Base-by-base conservation (phyloP, 2,888 invertebrate species). In the Gymnocheta viridis region DNA sequence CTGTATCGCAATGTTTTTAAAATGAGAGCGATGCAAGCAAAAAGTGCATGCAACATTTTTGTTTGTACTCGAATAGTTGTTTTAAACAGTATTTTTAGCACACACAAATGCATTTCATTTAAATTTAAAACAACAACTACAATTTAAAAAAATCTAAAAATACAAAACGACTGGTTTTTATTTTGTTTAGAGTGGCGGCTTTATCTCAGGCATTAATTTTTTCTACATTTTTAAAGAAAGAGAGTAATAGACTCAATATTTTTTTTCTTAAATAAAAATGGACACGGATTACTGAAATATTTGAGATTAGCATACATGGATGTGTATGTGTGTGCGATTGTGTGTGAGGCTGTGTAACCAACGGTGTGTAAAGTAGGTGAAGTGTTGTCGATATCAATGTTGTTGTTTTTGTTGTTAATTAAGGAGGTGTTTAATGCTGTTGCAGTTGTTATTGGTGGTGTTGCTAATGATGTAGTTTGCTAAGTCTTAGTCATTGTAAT, bases 1-100 rank as follows among this genome's bases (percentile, higher is more conserved):
- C 17, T 22, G 51, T 60, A 77, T 22, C 38, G 54, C 54, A 69
- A 35, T 69, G 38, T 27, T 70, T 41, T 69, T 2, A 64, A 56
- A 74, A 82, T 64, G 69, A 83, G 79, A 67, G 62, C 69, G 62
- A n/a, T n/a, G n/a, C 17, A 41, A 35, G 58, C 32, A 67, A 76
- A 67, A 69, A 47, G 38, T 83, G 74, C 60, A 78, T 58, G 29
- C 38, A 38, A 51, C 17, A 32, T 32, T 32, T 17, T 72, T 54
- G 66, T 81, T 17, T 56, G 35, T 51, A 51, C 60, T 67, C 76
- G n/a, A 70, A 70, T 29, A 66, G 72, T 60, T 74, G 72, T 60
- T 74, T 49, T 22, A 22, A 58, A 58, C 29, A 62, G 5, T 70
- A 62, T 70, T 70, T 79, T 79, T 64, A 70, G 78, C 78, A 70